Evolutionary conservation across 2,113 vertebrate species (phyloP).

Genomic region (Phodopus roborovskii): DNA sequence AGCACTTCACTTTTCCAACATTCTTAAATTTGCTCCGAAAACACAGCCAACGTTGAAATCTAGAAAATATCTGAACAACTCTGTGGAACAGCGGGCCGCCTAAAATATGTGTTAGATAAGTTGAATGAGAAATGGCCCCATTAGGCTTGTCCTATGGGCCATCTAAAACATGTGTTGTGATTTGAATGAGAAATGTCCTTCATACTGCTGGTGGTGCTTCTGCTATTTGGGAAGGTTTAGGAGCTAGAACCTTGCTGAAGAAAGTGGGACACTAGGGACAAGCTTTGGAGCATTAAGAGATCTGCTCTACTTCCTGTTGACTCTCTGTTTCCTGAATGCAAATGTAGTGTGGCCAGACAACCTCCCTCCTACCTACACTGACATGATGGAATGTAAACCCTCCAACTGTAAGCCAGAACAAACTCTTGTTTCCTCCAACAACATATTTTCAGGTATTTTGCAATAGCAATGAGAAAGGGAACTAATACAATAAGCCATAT

Average conservation of each 20-base stretch:
- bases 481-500: background rate
- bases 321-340: background rate
- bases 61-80: background rate
- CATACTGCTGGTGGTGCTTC: too few relatives aligned
- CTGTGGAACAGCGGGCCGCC: background rate
- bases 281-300: background rate
- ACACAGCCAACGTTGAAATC: background rate
- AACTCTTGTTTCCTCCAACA: background rate
- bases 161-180: background rate
- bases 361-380: background rate
- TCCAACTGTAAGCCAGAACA: background rate
- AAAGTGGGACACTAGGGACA: background rate
- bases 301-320: background rate
- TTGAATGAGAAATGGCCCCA: background rate
- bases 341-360: background rate
- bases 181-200: background rate
- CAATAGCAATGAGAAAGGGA: background rate
- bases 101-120: background rate
- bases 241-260: background rate
- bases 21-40: slow-evolving; percentile 3
- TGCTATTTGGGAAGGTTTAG: background rate
- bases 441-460: background rate
- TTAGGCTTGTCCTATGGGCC: background rate
- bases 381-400: background rate
- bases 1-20: background rate